Conservation (phyloP, 2,888 invertebrate species). For the Cyclophora punctaria region DNA sequence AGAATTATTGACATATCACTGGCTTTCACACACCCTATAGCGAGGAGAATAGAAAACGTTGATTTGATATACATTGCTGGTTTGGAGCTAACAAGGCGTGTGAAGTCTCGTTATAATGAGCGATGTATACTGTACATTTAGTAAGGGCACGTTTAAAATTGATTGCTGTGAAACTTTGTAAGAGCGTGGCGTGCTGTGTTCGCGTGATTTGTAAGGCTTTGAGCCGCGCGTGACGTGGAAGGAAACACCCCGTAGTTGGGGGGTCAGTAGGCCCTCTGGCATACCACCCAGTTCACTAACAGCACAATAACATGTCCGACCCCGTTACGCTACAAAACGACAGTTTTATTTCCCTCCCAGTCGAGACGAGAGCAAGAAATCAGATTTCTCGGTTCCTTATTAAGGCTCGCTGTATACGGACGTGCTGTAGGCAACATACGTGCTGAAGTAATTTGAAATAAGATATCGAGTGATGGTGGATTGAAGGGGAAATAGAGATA, state of each 20-base stretch:
- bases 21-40: constrained; percentile 22
- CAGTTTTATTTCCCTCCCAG: constrained; percentile 59
- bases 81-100: background rate
- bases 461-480: too few relatives aligned
- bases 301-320: constrained; percentile 58
- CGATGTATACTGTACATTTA: constrained; percentile 16
- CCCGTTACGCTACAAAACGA: constrained; percentile 63
- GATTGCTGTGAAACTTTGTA: constrained; percentile 31
- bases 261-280: constrained; percentile 46
- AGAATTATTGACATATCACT: constrained; percentile 63
- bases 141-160: constrained; percentile 20
- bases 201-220: constrained; percentile 67
- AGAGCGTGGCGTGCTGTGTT: constrained; percentile 54
- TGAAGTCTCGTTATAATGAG: constrained; percentile 1
- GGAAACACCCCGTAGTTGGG: constrained; percentile 47
- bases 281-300: constrained; percentile 58
- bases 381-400: constrained; percentile 32
- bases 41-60: too few relatives aligned
- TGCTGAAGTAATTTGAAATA: too few relatives aligned
- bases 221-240: constrained; percentile 64
- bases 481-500: too few relatives aligned
- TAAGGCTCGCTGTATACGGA: constrained; percentile 17
- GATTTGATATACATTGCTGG: constrained; percentile 21
- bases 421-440: constrained; percentile 7
- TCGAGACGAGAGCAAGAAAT: constrained; percentile 42